A percentile compares a stretch with the other conserved stretches of the same genome.
Conservation (phyloP, 2,888 invertebrate species). For the Microctonus brassicae region DNA sequence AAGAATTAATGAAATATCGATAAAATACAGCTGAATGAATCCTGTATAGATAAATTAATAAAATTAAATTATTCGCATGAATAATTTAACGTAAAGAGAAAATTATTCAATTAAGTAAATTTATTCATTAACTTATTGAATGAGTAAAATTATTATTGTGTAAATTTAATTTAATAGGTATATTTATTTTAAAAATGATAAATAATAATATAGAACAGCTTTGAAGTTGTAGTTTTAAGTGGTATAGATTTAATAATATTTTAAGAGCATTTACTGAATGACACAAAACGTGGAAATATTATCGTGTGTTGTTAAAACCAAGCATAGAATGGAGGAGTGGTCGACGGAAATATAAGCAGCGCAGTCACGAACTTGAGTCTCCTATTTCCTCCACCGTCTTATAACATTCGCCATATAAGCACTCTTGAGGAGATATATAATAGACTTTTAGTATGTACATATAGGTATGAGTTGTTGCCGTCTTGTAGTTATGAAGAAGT, state of each 20-base stretch:
- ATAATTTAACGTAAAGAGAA: no score
- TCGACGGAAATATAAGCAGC: constrained; percentile 45
- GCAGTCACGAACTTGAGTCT: constrained; percentile 35
- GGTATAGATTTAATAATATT: neutral
- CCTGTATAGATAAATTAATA: no score
- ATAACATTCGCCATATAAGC: constrained; percentile 39
- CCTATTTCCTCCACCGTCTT: constrained; percentile 46
- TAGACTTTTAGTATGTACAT: constrained; percentile 30
- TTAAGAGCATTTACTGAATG: neutral
- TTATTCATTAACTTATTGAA: no score
- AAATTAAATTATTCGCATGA: no score
- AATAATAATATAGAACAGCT: neutral
- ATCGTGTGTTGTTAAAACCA: constrained; percentile 17
- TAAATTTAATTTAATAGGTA: no score
- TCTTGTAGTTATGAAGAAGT: constrained; percentile 38
- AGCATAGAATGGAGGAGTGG: neutral
- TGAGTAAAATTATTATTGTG: no score
- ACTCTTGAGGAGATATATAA: constrained; percentile 28
- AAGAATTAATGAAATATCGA: no score
- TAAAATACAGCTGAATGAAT: no score
- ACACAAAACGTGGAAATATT: constrained; percentile 27
- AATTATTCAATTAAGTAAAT: no score
- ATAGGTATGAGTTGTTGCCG: neutral
- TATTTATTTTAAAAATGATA: constrained; percentile 20
- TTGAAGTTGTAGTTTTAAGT: neutral